A percentile compares a stretch with the other conserved stretches of the same genome.
phyloP scores from a whole-genome alignment of 2,113 vertebrate species.

The Catharus fuscescens region DNA sequence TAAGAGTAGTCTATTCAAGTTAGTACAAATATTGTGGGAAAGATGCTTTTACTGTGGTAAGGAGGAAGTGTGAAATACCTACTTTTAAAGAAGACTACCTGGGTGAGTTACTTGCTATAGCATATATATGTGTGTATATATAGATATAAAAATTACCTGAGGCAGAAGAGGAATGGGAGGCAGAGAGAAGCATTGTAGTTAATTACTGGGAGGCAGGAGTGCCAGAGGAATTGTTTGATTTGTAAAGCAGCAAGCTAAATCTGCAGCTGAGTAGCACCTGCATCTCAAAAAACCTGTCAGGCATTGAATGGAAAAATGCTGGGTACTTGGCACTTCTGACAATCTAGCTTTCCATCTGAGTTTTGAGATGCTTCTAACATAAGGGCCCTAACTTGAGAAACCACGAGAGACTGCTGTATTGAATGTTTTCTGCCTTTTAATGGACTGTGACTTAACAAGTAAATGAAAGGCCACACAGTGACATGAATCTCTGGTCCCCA shows the following conservation, averaged over 20 bases:
- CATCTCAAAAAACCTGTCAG: background rate
- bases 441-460: background rate
- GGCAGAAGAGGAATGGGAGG: background rate
- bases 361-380: background rate
- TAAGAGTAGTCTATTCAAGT: background rate
- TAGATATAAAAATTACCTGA: accelerated
- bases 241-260: background rate
- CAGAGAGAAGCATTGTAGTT: background rate
- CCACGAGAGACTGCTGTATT: background rate
- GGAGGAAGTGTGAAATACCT: background rate
- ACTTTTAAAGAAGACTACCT: background rate
- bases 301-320: background rate
- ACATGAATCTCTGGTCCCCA: background rate
- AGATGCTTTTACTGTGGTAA: background rate
- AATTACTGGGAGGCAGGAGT: background rate
- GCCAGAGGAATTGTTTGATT: background rate
- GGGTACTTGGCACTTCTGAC: background rate
- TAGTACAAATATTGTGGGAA: background rate
- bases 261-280: background rate
- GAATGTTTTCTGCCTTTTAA: background rate
- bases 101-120: background rate
- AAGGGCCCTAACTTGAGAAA: background rate
- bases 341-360: background rate
- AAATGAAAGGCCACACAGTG: background rate
- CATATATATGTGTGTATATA: accelerated